phyloP scores from a whole-genome alignment of 2,113 vertebrate species.

The Cepphus grylle region DNA sequence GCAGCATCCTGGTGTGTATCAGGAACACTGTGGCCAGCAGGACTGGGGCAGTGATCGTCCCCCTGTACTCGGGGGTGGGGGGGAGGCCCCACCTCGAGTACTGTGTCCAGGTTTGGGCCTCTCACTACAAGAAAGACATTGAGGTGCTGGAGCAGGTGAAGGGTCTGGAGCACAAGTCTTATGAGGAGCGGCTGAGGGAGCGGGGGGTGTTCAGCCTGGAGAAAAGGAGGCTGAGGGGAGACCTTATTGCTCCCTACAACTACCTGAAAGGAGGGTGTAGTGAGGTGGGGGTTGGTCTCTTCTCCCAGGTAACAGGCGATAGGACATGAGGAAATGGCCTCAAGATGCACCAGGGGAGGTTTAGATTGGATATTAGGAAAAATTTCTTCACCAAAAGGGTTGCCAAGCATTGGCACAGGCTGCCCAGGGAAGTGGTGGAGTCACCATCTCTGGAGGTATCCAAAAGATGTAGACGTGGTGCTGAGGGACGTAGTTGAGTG shows the following conservation, averaged over 20 bases:
- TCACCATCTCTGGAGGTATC: neutral
- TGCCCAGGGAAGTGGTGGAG: neutral
- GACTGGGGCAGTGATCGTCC: neutral
- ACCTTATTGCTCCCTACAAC: neutral
- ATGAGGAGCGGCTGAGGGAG: neutral
- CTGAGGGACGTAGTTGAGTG: neutral
- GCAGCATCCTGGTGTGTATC: neutral
- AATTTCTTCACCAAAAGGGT: neutral
- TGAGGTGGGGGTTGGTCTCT: neutral
- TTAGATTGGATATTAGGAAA: neutral
- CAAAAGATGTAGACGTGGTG: neutral
- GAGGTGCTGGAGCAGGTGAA: neutral
- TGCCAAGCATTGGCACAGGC: neutral
- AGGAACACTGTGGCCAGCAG: neutral
- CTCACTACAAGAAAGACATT: neutral
- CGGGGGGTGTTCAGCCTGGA: neutral
- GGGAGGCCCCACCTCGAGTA: neutral
- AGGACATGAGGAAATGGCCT: neutral
- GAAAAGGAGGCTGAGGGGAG: neutral
- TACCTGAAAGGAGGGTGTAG: neutral
- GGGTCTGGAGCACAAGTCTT: neutral
- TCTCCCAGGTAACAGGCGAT: neutral
- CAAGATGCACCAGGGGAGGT: neutral
- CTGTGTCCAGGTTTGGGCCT: neutral
- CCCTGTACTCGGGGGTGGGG: neutral